Percentiles rank a stretch among this genome's conserved stretches.
Conservation (phyloP, 2,888 invertebrate genomes). For the Gasteruption jaculator region DNA sequence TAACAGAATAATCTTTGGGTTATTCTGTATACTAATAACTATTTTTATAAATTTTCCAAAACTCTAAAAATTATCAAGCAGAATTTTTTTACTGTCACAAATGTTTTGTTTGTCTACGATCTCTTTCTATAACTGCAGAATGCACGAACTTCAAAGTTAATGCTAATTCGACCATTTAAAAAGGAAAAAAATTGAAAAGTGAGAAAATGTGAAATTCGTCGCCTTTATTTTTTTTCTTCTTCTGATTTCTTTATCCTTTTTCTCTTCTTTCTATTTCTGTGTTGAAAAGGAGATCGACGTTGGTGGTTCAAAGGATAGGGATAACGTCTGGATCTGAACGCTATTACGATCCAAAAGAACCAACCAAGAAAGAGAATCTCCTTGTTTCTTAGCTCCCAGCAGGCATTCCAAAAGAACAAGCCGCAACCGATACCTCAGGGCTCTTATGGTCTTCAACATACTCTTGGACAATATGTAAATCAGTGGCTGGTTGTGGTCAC, state of each 20-base stretch:
- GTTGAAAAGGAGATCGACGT: slow-evolving; percentile 51
- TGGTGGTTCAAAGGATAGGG: slow-evolving; percentile 46
- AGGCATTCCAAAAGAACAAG: slow-evolving; percentile 51
- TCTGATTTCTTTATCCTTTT: slow-evolving; percentile 8
- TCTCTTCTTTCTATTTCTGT: neutral
- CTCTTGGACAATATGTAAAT: slow-evolving; percentile 53
- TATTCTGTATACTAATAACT: no score
- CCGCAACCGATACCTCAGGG: slow-evolving; percentile 43
- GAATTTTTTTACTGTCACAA: no score
- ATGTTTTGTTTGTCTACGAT: no score
- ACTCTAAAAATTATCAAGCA: no score
- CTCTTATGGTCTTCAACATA: no score
- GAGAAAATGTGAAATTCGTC: no score
- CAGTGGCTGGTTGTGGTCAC: slow-evolving; percentile 50
- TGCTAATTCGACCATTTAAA: no score
- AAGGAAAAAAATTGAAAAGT: no score
- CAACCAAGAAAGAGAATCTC: slow-evolving; percentile 16
- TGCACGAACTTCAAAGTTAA: no score
- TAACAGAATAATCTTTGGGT: no score
- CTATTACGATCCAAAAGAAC: slow-evolving; percentile 39
- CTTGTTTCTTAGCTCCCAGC: slow-evolving; percentile 29
- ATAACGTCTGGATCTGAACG: slow-evolving; percentile 39
- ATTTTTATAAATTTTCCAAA: no score
- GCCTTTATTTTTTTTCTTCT: slow-evolving; percentile 9
- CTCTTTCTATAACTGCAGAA: no score